Evolutionary conservation across 2,888 invertebrate species (phyloP), one percentile per base, ranked within the genome.

Genomic region (Cheilosia impressa): DNA sequence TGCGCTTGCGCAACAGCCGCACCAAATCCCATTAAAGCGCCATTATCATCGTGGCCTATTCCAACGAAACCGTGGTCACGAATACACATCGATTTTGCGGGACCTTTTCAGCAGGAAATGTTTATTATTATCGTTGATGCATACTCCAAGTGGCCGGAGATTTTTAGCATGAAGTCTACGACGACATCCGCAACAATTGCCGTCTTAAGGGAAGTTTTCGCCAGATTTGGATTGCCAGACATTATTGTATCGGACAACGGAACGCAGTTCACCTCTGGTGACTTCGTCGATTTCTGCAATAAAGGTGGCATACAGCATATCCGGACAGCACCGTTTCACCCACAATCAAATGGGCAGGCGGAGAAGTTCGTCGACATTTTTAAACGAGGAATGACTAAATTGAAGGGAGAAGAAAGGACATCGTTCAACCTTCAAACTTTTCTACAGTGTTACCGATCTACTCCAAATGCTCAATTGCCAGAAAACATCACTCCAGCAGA

Each of bases 31-130:
- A 52, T 78, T 7, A 89, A 88, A 79, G 72, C 78, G n/a, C 53
- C 38, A 66, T 50, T 87, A 31, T 53, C 57, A 15, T 82, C 88
- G 31, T 88, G 88, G 76, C 75, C 65, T n/a, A 87, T 88, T 24
- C 66, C 90, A 34, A 75, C 71, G 4, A 78, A 87, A 62, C 89
- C 90, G 1, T 91, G 90, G 90, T 87, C 90, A 52, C 84, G 92
- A 27, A 79, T 92, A 5, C 92, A 93, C 87, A 88, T 91, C 10
- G 93, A 93, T 87, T 92, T 90, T 88, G 91, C 92, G 4, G 92
- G 92, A 13, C 91, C 91, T 0, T 65, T 62, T n/a, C 24, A 71
- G 9, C 13, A n/a, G 27, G 22, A 9, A 24, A 63, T 68, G 55
- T 82, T 62, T 19, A 27, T 80, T 13, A 60, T 84, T 9, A 73